Evolutionary conservation across 2,113 vertebrate species (phyloP).

Genomic region (Dissostichus mawsoni): DNA sequence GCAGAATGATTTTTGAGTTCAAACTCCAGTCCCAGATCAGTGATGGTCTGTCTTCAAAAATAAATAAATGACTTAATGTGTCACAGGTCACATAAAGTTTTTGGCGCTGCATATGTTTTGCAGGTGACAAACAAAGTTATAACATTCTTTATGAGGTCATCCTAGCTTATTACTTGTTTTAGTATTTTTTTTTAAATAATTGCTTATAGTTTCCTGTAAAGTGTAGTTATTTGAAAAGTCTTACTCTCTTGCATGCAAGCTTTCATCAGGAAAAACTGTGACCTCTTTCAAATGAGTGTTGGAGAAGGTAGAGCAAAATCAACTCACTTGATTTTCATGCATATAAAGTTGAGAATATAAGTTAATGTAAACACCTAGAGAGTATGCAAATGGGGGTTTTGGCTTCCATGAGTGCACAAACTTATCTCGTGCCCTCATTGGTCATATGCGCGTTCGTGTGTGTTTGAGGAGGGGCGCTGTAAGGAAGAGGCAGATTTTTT

Average conservation of each 20-base stretch:
- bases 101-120: not conserved
- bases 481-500: too few relatives aligned
- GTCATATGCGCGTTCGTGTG: too few relatives aligned
- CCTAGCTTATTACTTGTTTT: not conserved
- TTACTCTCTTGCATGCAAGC: not conserved
- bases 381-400: not conserved
- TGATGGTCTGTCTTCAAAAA: not conserved
- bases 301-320: not conserved
- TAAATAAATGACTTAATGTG: conserved; percentile 46
- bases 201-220: not conserved
- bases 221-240: not conserved
- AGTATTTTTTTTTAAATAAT: not conserved
- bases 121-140: not conserved
- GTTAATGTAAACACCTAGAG: too few relatives aligned
- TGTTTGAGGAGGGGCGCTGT: too few relatives aligned
- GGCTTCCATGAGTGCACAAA: too few relatives aligned
- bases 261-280: conserved; percentile 5
- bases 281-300: conserved; percentile 16
- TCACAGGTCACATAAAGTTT: not conserved
- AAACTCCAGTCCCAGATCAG: conserved; percentile 48
- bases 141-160: not conserved
- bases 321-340: conserved; percentile 11
- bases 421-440: too few relatives aligned
- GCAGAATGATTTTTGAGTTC: conserved; percentile 24
- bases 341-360: not conserved